Conservation (phyloP, 2,797 vertebrate species). For the Scarus forsteni region DNA sequence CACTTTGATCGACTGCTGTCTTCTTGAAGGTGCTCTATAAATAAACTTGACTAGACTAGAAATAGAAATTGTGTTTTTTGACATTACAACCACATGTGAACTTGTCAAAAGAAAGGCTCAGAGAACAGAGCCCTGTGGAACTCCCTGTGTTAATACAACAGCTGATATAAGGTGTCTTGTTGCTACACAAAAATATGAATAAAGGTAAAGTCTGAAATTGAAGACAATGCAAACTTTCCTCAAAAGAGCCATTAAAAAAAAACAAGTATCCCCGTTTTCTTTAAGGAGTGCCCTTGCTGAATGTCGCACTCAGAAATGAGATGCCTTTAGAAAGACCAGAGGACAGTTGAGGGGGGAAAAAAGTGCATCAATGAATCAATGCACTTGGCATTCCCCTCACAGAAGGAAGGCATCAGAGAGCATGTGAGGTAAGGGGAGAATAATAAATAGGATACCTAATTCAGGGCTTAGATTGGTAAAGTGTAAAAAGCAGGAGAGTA, state of each 20-base stretch:
- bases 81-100: no score
- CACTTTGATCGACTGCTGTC: no score
- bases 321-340: slow-evolving; percentile 20
- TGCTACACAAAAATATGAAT: no score
- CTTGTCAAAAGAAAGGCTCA: no score
- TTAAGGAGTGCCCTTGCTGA: slow-evolving; percentile 11
- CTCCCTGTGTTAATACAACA: no score
- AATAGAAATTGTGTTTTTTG: no score
- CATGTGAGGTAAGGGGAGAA: slow-evolving; percentile 44
- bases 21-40: no score
- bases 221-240: not conserved
- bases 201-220: not conserved
- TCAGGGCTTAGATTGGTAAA: slow-evolving; percentile 41
- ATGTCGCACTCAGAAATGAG: not conserved
- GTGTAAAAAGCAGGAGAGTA: slow-evolving; percentile 26
- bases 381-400: slow-evolving; percentile 46
- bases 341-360: slow-evolving; percentile 19
- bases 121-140: no score
- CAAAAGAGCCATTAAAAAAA: slow-evolving; percentile 4
- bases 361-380: slow-evolving; percentile 38
- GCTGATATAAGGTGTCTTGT: no score
- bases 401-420: slow-evolving; percentile 19
- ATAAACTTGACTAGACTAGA: no score
- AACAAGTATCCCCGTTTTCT: not conserved
- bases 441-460: slow-evolving; percentile 60